Conservation (phyloP, 2,888 invertebrate species). For the Clivina fossor region DNA sequence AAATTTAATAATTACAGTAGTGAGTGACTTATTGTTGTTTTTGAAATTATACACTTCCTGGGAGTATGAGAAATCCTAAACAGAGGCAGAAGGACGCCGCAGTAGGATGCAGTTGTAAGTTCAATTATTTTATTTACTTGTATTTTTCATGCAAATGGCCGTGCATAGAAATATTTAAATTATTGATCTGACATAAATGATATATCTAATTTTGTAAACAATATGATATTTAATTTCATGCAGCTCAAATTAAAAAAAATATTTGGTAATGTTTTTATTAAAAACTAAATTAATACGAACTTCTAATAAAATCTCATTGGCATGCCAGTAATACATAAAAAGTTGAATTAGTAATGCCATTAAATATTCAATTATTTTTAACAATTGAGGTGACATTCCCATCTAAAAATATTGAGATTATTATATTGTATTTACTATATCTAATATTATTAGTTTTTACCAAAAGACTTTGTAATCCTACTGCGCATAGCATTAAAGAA, state of each 20-base stretch:
- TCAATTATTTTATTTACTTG: no score
- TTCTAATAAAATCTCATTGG: constrained; percentile 53
- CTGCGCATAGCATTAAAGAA: constrained; percentile 56
- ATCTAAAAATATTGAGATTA: constrained; percentile 31
- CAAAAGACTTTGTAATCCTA: constrained; percentile 52
- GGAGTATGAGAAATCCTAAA: no score
- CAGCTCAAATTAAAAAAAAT: neutral
- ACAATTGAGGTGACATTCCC: constrained; percentile 37
- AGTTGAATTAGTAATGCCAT: constrained; percentile 55
- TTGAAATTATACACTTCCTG: no score
- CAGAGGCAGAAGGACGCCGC: no score
- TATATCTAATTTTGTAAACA: no score
- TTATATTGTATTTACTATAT: neutral
- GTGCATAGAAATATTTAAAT: no score
- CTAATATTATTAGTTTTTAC: constrained; percentile 6
- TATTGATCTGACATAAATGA: no score
- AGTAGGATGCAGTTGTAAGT: no score
- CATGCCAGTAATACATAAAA: constrained; percentile 57
- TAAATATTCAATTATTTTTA: constrained; percentile 52
- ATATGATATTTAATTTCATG: neutral
- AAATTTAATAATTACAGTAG: no score
- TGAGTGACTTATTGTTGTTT: no score
- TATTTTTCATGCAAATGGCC: no score
- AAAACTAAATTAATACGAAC: constrained; percentile 43
- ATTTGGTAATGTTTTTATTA: neutral